Conservation (phyloP, 1,140 invertebrate species). For the Tetramorium alpestre region DNA sequence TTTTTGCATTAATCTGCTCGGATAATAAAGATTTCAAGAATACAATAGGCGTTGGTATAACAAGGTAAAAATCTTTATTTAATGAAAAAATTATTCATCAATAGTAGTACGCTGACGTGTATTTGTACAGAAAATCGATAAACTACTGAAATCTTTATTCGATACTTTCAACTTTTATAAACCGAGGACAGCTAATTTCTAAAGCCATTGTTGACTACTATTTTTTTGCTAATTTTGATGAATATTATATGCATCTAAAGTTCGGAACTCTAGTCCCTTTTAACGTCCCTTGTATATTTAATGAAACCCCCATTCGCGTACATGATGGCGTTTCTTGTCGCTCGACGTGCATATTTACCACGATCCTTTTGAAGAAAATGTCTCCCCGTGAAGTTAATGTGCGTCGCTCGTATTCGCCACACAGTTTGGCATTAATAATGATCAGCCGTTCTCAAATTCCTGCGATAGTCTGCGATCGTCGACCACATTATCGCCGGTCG, state of each 20-base stretch:
- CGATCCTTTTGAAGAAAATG: slow-evolving; percentile 2
- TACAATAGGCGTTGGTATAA: background rate
- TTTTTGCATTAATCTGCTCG: background rate
- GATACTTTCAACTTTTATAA: background rate
- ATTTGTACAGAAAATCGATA: background rate
- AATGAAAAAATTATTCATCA: background rate
- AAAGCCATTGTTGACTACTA: background rate
- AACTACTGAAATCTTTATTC: background rate
- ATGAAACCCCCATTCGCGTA: background rate
- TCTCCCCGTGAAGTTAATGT: slow-evolving; percentile 1
- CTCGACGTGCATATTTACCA: background rate
- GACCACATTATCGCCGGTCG: slow-evolving; percentile 36
- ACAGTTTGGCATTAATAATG: slow-evolving; percentile 27
- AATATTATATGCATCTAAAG: background rate
- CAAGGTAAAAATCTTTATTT: background rate
- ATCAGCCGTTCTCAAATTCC: slow-evolving; percentile 29
- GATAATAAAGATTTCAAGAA: background rate
- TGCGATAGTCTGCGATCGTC: slow-evolving; percentile 24
- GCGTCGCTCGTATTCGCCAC: background rate
- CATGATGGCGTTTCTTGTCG: background rate
- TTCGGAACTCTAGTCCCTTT: background rate
- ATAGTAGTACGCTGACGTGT: background rate
- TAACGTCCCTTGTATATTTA: background rate
- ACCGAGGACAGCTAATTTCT: background rate
- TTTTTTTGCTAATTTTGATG: background rate